Evolutionary conservation across 2,113 vertebrate genomes (phyloP).

Genomic region (Sula dactylatra): DNA sequence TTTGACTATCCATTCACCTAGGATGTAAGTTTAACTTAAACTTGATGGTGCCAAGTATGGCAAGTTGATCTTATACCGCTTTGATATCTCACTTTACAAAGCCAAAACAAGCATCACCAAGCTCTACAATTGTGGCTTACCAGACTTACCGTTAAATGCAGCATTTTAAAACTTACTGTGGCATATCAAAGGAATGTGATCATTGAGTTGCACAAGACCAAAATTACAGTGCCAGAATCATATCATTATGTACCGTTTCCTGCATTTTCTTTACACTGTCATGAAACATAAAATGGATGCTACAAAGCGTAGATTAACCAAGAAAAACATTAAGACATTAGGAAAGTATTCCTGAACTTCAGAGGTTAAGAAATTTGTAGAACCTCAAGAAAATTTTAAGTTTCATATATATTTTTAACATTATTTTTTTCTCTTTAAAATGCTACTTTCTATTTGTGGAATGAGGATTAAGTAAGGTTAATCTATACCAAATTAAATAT

Average conservation of each 20-base stretch:
- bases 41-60: conserved; percentile 9
- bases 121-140: conserved; percentile 54
- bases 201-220: conserved; percentile 44
- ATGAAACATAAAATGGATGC: not conserved
- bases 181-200: conserved; percentile 52
- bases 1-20: conserved; percentile 34
- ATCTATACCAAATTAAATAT: not conserved
- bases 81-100: conserved; percentile 52
- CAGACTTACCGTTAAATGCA: conserved; percentile 39
- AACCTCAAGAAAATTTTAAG: not conserved
- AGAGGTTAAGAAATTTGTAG: not conserved
- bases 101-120: conserved; percentile 42
- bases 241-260: conserved; percentile 48
- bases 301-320: not conserved
- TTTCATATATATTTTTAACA: not conserved
- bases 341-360: not conserved
- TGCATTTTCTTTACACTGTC: conserved; percentile 14
- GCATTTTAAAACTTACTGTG: conserved; percentile 8
- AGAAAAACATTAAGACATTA: conserved; percentile 22
- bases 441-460: not conserved
- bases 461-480: not conserved
- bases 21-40: not conserved
- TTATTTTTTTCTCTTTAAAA: not conserved
- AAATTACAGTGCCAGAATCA: conserved; percentile 35
- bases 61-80: conserved; percentile 33